Evolutionary conservation across 2,888 invertebrate species (phyloP).

Genomic region (Hypselothyrea guttata): DNA sequence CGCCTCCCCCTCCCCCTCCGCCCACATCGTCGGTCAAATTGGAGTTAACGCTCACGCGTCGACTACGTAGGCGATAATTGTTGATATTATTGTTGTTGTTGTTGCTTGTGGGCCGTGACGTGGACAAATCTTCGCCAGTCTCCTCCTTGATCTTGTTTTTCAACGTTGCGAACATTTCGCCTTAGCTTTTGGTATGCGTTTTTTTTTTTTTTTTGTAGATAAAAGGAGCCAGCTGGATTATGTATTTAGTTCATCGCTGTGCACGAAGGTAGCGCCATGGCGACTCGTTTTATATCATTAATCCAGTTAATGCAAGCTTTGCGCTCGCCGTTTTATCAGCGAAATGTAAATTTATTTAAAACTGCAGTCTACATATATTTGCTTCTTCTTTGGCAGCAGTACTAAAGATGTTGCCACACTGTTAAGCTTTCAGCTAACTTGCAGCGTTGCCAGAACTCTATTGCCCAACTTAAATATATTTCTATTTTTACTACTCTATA

Average conservation of each 20-base stretch:
- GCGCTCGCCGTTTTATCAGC: constrained; percentile 55
- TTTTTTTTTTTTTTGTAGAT: constrained; percentile 3
- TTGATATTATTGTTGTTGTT: constrained; percentile 70
- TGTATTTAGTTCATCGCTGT: constrained; percentile 21
- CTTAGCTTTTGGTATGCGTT: constrained; percentile 5
- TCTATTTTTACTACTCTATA: too few relatives aligned
- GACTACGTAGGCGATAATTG: constrained; percentile 80
- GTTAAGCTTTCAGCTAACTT: constrained; percentile 12
- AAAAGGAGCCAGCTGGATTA: constrained; percentile 4
- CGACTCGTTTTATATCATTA: constrained; percentile 51
- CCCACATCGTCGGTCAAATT: constrained; percentile 73
- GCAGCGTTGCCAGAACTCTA: constrained; percentile 30
- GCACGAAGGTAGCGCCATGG: constrained; percentile 16
- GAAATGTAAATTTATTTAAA: constrained; percentile 70
- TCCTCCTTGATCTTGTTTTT: constrained; percentile 95
- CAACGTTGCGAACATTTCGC: constrained; percentile 93
- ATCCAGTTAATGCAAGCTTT: constrained; percentile 34
- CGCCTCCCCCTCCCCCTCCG: constrained; percentile 40
- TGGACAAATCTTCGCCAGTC: constrained; percentile 89
- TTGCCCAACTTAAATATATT: too few relatives aligned
- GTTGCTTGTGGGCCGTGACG: constrained; percentile 47
- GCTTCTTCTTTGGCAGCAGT: constrained; percentile 38
- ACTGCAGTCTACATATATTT: constrained; percentile 31
- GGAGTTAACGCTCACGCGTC: constrained; percentile 80
- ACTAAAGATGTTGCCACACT: constrained; percentile 46